Conservation (phyloP, 1,140 invertebrate species). For the Drosophila sulfurigaster region DNA sequence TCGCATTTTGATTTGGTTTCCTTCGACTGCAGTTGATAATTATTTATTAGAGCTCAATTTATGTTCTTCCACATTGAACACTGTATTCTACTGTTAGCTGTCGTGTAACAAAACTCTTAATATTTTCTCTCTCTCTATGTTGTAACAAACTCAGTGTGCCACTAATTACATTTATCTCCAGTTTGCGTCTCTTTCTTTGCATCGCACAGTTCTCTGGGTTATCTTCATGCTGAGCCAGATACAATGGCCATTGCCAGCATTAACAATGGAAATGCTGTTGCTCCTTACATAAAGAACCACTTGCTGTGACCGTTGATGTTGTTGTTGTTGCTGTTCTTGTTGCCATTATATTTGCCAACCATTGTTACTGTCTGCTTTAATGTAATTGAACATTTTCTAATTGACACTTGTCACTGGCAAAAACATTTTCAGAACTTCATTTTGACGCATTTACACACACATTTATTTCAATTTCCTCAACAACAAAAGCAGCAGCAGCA, state of each 20-base stretch:
- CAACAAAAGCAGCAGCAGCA: conserved; percentile 57
- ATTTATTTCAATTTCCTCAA: conserved; percentile 82
- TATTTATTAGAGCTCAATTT: conserved; percentile 22
- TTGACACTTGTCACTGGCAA: conserved; percentile 81
- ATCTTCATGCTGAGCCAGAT: conserved; percentile 38
- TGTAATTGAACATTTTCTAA: conserved; percentile 84
- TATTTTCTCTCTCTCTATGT: not conserved
- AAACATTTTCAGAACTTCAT: conserved; percentile 81
- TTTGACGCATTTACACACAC: conserved; percentile 84
- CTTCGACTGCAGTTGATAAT: not conserved
- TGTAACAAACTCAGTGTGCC: conserved; percentile 18
- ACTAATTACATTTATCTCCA: conserved; percentile 59
- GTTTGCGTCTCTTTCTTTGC: not conserved
- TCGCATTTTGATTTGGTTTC: not conserved
- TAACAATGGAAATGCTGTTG: conserved; percentile 32
- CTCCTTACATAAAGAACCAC: conserved; percentile 38
- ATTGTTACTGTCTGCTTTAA: conserved; percentile 57
- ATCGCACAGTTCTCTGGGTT: conserved; percentile 15
- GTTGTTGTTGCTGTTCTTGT: conserved; percentile 34
- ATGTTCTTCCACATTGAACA: conserved; percentile 5
- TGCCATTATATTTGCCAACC: conserved; percentile 27
- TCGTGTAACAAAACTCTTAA: not conserved
- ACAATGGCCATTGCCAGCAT: conserved; percentile 32
- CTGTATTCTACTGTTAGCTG: not conserved
- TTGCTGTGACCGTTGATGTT: conserved; percentile 29